Percentiles rank a stretch among this genome's conserved stretches.
Conservation (phyloP, 2,113 vertebrate species). For the Ageneiosus marmoratus region DNA sequence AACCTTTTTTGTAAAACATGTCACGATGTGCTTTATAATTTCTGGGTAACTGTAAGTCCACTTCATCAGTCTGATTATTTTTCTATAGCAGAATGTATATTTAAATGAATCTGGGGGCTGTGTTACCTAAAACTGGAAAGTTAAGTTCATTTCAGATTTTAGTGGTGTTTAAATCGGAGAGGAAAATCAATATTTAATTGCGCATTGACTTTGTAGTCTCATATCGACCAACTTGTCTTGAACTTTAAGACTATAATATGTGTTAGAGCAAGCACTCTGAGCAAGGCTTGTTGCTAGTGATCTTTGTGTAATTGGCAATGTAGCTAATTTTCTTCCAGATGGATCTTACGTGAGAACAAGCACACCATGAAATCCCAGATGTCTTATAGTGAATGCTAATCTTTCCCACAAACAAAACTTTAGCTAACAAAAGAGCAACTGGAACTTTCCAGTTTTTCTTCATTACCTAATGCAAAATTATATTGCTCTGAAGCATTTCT, state of each 20-base stretch:
- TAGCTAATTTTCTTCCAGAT: conserved; percentile 11
- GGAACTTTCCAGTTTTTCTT: neutral
- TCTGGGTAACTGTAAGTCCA: neutral
- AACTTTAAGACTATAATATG: neutral
- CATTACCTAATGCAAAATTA: neutral
- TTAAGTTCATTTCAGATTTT: conserved; percentile 1
- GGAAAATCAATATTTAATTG: conserved; percentile 23
- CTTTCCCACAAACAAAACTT: neutral
- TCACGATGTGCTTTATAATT: neutral
- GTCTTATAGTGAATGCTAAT: neutral
- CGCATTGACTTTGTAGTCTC: neutral
- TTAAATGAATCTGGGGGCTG: neutral
- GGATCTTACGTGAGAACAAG: neutral
- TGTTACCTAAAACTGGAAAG: neutral
- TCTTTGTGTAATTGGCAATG: conserved; percentile 6
- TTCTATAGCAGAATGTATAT: neutral
- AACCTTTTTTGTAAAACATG: neutral
- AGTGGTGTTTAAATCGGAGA: neutral
- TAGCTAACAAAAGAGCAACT: neutral
- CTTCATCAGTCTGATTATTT: neutral
- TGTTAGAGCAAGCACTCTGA: neutral
- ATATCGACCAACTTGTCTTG: neutral
- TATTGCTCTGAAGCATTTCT: neutral
- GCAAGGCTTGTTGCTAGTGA: neutral
- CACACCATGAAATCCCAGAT: neutral